Evolutionary conservation across 92 coral and sea anemone genomes (phyloP).

Genomic region (Montipora capitata): DNA sequence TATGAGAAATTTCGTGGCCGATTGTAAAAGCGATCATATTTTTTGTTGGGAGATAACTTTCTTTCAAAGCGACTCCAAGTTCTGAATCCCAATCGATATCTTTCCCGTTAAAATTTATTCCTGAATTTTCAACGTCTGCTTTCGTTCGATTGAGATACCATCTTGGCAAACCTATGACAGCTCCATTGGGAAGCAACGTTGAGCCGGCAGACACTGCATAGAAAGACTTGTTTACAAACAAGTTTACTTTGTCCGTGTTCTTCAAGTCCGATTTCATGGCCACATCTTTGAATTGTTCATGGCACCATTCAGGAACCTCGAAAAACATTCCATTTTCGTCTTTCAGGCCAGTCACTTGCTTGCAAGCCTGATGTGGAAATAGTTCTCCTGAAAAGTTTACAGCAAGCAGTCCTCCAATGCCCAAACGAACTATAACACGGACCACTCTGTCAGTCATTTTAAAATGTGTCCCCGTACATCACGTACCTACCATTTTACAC

Average conservation of each 20-base stretch:
- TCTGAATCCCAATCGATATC: slow-evolving; percentile 84
- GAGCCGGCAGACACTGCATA: slow-evolving; percentile 85
- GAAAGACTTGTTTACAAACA: slow-evolving; percentile 81
- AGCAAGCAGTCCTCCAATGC: slow-evolving; percentile 80
- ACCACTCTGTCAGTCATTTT: slow-evolving; percentile 28
- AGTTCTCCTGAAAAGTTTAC: slow-evolving; percentile 69
- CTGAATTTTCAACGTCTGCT: slow-evolving; percentile 84
- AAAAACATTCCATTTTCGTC: slow-evolving; percentile 35
- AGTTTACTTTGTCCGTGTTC: slow-evolving; percentile 64
- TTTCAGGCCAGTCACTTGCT: slow-evolving; percentile 23
- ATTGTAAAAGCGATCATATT: slow-evolving; percentile 88
- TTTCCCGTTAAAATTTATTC: slow-evolving; percentile 78
- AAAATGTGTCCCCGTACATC: no score
- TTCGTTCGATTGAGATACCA: slow-evolving; percentile 75
- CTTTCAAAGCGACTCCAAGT: slow-evolving; percentile 70
- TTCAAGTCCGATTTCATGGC: slow-evolving; percentile 73
- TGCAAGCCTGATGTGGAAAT: slow-evolving; percentile 65
- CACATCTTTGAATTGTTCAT: slow-evolving; percentile 72
- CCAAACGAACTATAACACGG: slow-evolving; percentile 72
- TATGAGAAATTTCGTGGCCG: slow-evolving; percentile 88
- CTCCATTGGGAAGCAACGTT: slow-evolving; percentile 80
- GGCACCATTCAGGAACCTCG: slow-evolving; percentile 72
- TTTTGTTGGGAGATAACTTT: slow-evolving; percentile 71
- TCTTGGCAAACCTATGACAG: slow-evolving; percentile 86
- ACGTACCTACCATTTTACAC: no score